Evolutionary conservation across 2,797 vertebrate species (phyloP).

Genomic region (Parauchenoglanis punctatus): DNA sequence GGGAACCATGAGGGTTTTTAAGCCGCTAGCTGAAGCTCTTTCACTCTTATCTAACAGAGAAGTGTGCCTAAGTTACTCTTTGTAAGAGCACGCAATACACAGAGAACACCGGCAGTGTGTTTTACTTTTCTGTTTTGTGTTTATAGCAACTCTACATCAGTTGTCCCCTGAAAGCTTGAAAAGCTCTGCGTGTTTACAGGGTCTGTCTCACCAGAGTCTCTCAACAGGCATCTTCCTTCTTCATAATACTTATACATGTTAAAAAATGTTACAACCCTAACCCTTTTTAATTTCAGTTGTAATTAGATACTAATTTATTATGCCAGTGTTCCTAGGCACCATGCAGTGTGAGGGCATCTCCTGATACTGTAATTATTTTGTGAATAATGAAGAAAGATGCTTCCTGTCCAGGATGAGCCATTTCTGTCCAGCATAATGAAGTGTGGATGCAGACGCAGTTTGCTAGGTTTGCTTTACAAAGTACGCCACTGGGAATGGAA

Average conservation of each 20-base stretch:
- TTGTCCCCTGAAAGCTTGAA: constrained; percentile 45
- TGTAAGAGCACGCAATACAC: constrained; percentile 34
- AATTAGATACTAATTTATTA: constrained; percentile 29
- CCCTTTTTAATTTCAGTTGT: constrained; percentile 28
- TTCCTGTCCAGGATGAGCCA: constrained; percentile 45
- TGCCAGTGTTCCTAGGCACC: constrained; percentile 15
- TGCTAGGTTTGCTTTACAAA: constrained; percentile 68
- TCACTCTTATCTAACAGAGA: constrained; percentile 41
- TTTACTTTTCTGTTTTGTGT: constrained; percentile 52
- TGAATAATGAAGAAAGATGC: constrained; percentile 56
- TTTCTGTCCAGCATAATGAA: constrained; percentile 54
- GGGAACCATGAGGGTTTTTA: background rate
- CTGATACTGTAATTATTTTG: constrained; percentile 53
- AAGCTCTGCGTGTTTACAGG: constrained; percentile 48
- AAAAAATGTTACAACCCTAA: constrained; percentile 9
- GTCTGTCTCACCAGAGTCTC: constrained; percentile 23
- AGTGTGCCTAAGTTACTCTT: constrained; percentile 42
- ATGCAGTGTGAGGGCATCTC: constrained; percentile 25
- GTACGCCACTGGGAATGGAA: constrained; percentile 68
- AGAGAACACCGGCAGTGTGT: constrained; percentile 45
- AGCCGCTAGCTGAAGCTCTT: constrained; percentile 31
- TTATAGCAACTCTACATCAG: constrained; percentile 46
- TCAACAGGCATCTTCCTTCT: background rate
- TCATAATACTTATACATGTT: background rate
- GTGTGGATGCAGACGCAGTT: constrained; percentile 56